Evolutionary conservation across 2,113 vertebrate species (phyloP), one percentile per base, ranked within the genome.

Genomic region (Cynoglossus semilaevis): DNA sequence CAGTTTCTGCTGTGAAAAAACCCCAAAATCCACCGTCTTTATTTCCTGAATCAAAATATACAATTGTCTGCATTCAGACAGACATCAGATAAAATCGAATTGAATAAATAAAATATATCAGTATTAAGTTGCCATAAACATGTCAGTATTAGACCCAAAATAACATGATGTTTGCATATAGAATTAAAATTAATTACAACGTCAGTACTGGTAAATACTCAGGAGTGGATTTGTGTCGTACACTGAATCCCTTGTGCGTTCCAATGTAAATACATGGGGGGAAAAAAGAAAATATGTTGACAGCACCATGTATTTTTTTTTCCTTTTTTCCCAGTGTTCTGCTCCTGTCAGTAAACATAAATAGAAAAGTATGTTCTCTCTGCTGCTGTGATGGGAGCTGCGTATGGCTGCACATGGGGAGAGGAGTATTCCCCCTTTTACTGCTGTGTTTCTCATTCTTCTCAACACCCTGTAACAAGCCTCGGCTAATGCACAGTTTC

Each of bases 321-420:
- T 38, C 37, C 9, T 38, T 38, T 38, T 38, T 9, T 38, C 12
- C 9, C 37, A 38, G 12, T 38, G 12, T 40, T 13, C 10, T 9
- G 36, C 36, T 15, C 19, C 15, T n/a, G 8, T 69, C 65, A 47
- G 46, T 63, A 38, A 51, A 15, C 51, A 29, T 42, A 29, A 29
- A 29, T 29, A 44, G 46, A 50, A 18, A 16, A 38, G 18, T 40
- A 13, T 59, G 14, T 41, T 51, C 47, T 57, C 29, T 37, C 14
- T 40, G 41, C 47, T 52, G 36, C 47, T 56, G 17, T 51, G 56
- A 46, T 35, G 29, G 19, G 29, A 48, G 43, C 42, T 13, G 18
- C 7, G 12, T 49, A 18, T 55, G 45, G 42, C 37, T 67, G 44
- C 49, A 46, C 16, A 35, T 12, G 16, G 43, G 14, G 46, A 11